Conservation (phyloP, 2,113 vertebrate genomes). For the Mus pahari region DNA sequence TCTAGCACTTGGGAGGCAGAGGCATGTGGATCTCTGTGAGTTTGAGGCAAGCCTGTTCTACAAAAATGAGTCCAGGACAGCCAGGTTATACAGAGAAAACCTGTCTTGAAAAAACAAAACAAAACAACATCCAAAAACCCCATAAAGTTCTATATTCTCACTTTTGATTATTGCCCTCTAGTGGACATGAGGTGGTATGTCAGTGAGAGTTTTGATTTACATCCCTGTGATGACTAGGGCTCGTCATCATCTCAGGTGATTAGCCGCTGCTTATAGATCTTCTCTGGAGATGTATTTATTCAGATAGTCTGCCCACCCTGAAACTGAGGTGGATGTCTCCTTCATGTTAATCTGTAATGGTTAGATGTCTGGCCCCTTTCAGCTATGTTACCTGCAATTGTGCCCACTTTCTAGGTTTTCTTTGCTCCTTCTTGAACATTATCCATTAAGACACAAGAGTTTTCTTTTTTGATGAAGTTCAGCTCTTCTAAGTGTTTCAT, state of each 20-base stretch:
- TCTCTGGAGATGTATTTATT: slow-evolving; percentile 35
- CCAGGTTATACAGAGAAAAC: too few relatives aligned
- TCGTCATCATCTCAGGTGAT: not conserved
- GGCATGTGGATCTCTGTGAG: too few relatives aligned
- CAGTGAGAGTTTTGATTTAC: slow-evolving; percentile 27
- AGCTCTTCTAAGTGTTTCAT: slow-evolving; percentile 15
- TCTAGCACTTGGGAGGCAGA: too few relatives aligned
- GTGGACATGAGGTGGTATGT: not conserved
- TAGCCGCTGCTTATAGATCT: not conserved
- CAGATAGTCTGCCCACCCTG: not conserved
- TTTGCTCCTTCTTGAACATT: slow-evolving; percentile 30
- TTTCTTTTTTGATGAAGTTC: slow-evolving; percentile 27
- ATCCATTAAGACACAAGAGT: slow-evolving; percentile 17
- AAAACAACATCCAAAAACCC: too few relatives aligned
- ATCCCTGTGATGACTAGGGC: not conserved
- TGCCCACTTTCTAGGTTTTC: not conserved
- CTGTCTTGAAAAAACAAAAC: too few relatives aligned
- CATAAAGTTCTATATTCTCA: not conserved
- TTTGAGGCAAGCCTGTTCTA: too few relatives aligned
- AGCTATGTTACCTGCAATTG: not conserved
- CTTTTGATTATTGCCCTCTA: slow-evolving; percentile 41
- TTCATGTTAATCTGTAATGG: not conserved
- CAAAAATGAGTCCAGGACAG: too few relatives aligned
- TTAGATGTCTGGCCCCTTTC: not conserved
- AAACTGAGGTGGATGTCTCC: slow-evolving; percentile 1